A percentile compares a stretch with the other conserved stretches of the same genome.
phyloP scores from a whole-genome alignment of 2,888 invertebrate species.

The Julus scanicus region DNA sequence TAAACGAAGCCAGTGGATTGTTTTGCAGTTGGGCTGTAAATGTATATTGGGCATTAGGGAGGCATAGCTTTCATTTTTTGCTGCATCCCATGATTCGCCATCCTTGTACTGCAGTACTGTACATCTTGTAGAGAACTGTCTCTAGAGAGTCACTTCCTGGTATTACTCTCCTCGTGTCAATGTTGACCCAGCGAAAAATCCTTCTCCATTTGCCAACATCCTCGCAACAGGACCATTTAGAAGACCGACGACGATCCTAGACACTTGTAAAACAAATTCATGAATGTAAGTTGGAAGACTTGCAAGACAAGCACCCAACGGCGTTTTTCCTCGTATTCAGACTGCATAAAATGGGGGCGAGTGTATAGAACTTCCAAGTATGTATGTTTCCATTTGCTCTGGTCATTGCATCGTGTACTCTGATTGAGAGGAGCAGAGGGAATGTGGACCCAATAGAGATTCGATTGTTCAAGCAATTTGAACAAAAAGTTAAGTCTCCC shows the following conservation, averaged over 20 bases:
- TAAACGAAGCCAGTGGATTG: constrained; percentile 28
- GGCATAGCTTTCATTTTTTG: constrained; percentile 18
- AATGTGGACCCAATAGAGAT: not conserved
- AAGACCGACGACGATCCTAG: not conserved
- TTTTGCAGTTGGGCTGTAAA: constrained; percentile 9
- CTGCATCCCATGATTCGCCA: constrained; percentile 3
- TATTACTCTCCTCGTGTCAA: constrained; percentile 31
- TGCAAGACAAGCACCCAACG: not conserved
- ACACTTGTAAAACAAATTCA: constrained; percentile 13
- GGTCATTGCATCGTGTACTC: not conserved
- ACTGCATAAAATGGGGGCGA: not conserved
- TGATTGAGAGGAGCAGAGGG: not conserved
- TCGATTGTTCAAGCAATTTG: not conserved
- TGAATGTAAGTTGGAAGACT: not conserved
- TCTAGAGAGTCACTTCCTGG: constrained; percentile 20
- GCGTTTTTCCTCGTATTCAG: not conserved
- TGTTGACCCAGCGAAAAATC: constrained; percentile 27
- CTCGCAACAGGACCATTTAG: constrained; percentile 42
- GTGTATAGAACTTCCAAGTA: not conserved
- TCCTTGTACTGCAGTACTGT: not conserved
- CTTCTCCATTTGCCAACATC: not conserved
- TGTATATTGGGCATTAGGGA: constrained; percentile 19
- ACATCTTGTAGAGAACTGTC: not conserved
- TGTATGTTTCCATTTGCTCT: not conserved
- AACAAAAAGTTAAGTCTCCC: not conserved